A percentile compares a stretch with the other conserved stretches of the same genome.
phyloP scores from a whole-genome alignment of 2,797 vertebrate species.

The Tympanoctomys barrerae region DNA sequence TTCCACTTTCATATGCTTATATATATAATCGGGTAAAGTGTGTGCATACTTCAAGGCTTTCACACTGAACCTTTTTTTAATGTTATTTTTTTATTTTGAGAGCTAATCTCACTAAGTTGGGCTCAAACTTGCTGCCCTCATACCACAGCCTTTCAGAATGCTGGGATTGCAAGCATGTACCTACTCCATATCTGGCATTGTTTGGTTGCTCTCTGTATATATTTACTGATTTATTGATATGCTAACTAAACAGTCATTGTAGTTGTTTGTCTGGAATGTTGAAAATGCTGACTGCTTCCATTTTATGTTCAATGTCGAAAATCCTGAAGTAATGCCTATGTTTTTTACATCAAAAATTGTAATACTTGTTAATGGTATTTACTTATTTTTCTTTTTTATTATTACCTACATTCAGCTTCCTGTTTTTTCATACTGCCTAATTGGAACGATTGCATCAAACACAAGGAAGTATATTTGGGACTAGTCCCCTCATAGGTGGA shows the following conservation, averaged over 20 bases:
- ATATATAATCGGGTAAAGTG: background rate
- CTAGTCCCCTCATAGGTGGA: background rate
- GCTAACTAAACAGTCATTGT: background rate
- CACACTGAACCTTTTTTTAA: background rate
- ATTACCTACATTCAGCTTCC: background rate
- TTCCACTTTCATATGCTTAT: slow-evolving; percentile 5
- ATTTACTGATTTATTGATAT: background rate
- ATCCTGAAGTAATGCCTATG: background rate
- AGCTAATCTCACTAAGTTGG: background rate
- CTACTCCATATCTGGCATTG: background rate
- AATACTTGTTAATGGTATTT: background rate
- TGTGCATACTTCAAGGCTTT: background rate
- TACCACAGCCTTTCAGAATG: background rate
- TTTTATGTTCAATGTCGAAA: slow-evolving; percentile 13
- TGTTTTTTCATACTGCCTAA: background rate
- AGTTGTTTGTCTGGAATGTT: background rate
- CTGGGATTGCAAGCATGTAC: background rate
- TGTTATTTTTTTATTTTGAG: background rate
- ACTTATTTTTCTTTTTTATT: background rate
- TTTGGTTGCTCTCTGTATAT: background rate
- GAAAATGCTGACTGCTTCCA: background rate
- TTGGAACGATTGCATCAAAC: background rate
- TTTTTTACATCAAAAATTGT: background rate
- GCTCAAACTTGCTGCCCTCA: background rate
- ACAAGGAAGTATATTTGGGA: background rate